phyloP scores from a whole-genome alignment of 2,797 vertebrate genomes.

The Sebastiscus albofasciatus region DNA sequence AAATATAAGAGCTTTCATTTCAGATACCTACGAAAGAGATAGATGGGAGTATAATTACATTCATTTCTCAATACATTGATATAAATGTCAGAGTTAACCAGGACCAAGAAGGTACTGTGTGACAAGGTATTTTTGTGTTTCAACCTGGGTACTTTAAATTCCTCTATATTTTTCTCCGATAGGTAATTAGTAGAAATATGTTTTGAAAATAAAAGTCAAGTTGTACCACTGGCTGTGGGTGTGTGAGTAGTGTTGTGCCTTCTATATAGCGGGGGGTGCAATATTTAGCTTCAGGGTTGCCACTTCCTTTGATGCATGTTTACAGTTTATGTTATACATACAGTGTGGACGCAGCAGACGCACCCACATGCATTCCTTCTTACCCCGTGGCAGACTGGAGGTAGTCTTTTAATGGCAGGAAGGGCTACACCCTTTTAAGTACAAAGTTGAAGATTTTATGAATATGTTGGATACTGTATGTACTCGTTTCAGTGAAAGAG shows the following conservation, averaged over 20 bases:
- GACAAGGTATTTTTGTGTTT: neutral
- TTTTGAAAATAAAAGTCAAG: neutral
- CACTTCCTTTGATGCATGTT: slow-evolving; percentile 62
- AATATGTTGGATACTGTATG: slow-evolving; percentile 43
- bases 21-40: neutral
- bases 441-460: slow-evolving; percentile 54
- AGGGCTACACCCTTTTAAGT: slow-evolving; percentile 61
- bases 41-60: neutral
- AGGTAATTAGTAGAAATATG: neutral
- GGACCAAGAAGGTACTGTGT: neutral
- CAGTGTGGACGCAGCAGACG: slow-evolving; percentile 43
- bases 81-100: neutral
- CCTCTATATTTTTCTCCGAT: neutral
- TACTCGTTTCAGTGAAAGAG: slow-evolving; percentile 20
- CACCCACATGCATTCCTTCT: slow-evolving; percentile 67
- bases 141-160: neutral
- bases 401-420: slow-evolving; percentile 65
- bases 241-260: slow-evolving; percentile 26
- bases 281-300: slow-evolving; percentile 37
- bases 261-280: slow-evolving; percentile 3
- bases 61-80: neutral
- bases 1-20: too few relatives aligned
- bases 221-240: neutral
- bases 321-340: slow-evolving; percentile 59
- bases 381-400: slow-evolving; percentile 54